Evolutionary conservation across 2,888 invertebrate species (phyloP).

Genomic region (Morinoia aosen): DNA sequence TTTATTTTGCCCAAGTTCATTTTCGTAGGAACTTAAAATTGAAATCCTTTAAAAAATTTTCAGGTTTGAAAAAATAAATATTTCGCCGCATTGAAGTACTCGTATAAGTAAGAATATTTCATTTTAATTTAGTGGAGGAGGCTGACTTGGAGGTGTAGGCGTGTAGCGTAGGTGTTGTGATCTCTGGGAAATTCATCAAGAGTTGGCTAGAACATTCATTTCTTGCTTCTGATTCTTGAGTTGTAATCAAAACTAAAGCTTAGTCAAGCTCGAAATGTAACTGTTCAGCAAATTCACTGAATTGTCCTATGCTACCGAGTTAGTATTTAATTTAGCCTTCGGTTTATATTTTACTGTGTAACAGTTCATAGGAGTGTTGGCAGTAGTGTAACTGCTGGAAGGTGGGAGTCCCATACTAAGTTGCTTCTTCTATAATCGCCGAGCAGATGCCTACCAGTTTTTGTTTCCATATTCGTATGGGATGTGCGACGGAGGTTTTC

Average conservation of each 20-base stretch:
- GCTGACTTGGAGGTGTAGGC: not conserved
- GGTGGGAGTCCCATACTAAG: not conserved
- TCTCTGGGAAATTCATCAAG: not conserved
- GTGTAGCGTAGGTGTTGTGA: not conserved
- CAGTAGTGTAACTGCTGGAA: not conserved
- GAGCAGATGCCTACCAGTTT: not conserved
- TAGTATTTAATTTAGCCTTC: not conserved
- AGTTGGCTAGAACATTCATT: not conserved
- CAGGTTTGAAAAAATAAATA: not conserved
- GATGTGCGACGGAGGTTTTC: not conserved
- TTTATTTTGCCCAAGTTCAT: not conserved
- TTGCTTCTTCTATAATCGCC: not conserved
- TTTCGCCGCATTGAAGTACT: not conserved
- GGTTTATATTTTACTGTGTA: not conserved
- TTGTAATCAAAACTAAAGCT: conserved; percentile 14
- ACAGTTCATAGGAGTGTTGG: not conserved
- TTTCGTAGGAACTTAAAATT: not conserved
- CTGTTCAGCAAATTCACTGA: not conserved
- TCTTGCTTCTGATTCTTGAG: not conserved
- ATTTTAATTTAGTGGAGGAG: not conserved
- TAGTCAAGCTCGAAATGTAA: not conserved
- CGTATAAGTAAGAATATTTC: not conserved
- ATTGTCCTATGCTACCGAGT: not conserved
- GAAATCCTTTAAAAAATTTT: no score
- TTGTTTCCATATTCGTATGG: not conserved